These are phyloP conservation scores for Sebastes itinus DNA, from an alignment of 2,797 vertebrate genomes.

Conservation along the genomic window DNA sequence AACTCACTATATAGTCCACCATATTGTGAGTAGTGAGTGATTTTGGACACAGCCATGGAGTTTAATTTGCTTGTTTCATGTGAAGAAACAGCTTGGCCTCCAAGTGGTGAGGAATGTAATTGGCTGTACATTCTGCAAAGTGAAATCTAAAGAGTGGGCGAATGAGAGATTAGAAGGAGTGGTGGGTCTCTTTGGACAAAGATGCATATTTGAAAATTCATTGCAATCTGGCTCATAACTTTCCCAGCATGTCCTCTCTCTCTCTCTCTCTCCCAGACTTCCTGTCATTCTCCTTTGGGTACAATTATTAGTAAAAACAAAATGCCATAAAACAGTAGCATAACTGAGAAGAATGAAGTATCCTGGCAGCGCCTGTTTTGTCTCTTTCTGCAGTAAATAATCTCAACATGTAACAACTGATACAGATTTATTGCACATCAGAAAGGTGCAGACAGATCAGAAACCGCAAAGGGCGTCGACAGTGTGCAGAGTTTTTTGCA, in stretches of 20 bases:
- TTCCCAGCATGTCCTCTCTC: slow-evolving; percentile 17
- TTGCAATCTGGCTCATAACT: slow-evolving; percentile 30
- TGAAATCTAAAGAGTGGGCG: slow-evolving; percentile 17
- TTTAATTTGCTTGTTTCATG: slow-evolving; percentile 22
- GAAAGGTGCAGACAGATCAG: background rate
- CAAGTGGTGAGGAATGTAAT: background rate
- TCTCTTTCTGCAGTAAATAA: slow-evolving; percentile 1
- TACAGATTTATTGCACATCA: background rate
- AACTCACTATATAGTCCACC: too few relatives aligned
- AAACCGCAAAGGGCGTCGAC: background rate
- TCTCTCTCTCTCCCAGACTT: slow-evolving; percentile 25
- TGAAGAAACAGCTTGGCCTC: slow-evolving; percentile 8
- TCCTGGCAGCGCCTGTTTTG: background rate
- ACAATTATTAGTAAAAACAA: slow-evolving; percentile 24
- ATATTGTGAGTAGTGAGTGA: too few relatives aligned
- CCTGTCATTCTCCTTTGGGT: slow-evolving; percentile 20
- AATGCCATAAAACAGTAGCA: slow-evolving; percentile 14
- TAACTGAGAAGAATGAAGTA: background rate
- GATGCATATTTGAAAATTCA: slow-evolving; percentile 44
- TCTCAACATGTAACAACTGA: background rate
- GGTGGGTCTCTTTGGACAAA: slow-evolving; percentile 28
- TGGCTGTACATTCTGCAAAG: slow-evolving; percentile 1
- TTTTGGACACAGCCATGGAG: background rate
- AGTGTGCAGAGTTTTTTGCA: background rate
- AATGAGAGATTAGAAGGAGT: slow-evolving; percentile 12